Percentiles rank a stretch among this genome's conserved stretches.
Conservation (phyloP, 2,888 invertebrate species). For the Platypus cylindrus region DNA sequence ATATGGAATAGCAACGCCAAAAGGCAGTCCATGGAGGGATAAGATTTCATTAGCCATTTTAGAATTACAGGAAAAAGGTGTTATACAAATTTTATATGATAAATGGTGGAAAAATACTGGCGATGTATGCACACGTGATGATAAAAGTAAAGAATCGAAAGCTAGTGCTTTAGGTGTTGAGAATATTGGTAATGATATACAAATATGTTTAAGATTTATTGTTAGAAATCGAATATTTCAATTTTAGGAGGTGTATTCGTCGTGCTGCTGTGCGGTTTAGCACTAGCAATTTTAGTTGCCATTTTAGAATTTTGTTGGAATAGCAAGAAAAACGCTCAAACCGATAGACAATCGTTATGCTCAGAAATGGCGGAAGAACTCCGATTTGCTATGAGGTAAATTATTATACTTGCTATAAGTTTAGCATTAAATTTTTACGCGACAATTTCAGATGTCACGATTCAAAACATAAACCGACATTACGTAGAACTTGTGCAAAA, state of each 20-base stretch:
- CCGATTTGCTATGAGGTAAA: constrained; percentile 60
- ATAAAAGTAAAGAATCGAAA: constrained; percentile 81
- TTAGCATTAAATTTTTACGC: too few species aligned
- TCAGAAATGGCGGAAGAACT: constrained; percentile 91
- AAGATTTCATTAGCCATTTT: constrained; percentile 89
- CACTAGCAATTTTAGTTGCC: constrained; percentile 81
- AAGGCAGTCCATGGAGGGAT: constrained; percentile 94
- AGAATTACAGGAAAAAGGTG: constrained; percentile 89
- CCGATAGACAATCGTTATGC: constrained; percentile 76
- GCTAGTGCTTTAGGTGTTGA: constrained; percentile 86
- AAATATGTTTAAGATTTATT: not conserved
- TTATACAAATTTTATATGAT: constrained; percentile 84
- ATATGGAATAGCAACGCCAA: constrained; percentile 96
- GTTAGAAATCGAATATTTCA: not conserved
- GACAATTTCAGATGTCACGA: constrained; percentile 61
- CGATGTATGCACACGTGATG: constrained; percentile 77
- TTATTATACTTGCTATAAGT: not conserved
- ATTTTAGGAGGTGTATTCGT: constrained; percentile 87
- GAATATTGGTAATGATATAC: constrained; percentile 54
- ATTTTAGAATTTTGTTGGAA: constrained; percentile 93
- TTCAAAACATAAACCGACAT: constrained; percentile 67
- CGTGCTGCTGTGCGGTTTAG: constrained; percentile 83
- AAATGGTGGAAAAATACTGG: constrained; percentile 99
- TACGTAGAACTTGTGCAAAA: constrained; percentile 62
- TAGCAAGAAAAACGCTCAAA: constrained; percentile 75